Evolutionary conservation across 2,113 vertebrate genomes (phyloP).

Genomic region (Scomber scombrus): DNA sequence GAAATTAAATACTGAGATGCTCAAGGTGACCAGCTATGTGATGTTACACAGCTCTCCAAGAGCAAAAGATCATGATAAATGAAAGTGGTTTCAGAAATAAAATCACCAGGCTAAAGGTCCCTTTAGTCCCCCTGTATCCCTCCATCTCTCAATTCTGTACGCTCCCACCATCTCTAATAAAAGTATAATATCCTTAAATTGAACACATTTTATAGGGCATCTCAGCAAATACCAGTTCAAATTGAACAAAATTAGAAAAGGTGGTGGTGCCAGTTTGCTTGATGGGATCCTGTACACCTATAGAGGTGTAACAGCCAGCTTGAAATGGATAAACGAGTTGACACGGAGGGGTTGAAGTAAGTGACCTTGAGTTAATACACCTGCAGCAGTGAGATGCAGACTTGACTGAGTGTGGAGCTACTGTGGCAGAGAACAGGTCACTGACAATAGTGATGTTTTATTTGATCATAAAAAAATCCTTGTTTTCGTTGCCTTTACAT

Average conservation of each 20-base stretch:
- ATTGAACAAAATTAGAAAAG: slow-evolving; percentile 79
- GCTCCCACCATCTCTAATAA: slow-evolving; percentile 60
- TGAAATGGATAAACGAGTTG: slow-evolving; percentile 76
- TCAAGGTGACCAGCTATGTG: neutral
- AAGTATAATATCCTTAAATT: slow-evolving; percentile 72
- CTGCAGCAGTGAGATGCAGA: slow-evolving; percentile 29
- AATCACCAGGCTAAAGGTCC: slow-evolving; percentile 51
- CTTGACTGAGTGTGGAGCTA: slow-evolving; percentile 9
- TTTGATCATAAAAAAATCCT: neutral
- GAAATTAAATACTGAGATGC: neutral
- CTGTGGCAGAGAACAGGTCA: slow-evolving; percentile 10
- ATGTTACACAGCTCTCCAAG: slow-evolving; percentile 17
- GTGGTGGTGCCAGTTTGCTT: slow-evolving; percentile 49
- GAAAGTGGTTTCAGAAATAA: slow-evolving; percentile 53
- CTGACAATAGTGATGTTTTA: slow-evolving; percentile 1
- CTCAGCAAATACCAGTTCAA: slow-evolving; percentile 73
- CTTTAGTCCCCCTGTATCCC: slow-evolving; percentile 35
- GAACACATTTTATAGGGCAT: slow-evolving; percentile 70
- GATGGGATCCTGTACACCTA: slow-evolving; percentile 73
- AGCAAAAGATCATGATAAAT: slow-evolving; percentile 51
- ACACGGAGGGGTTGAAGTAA: slow-evolving; percentile 52
- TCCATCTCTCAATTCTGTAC: slow-evolving; percentile 59
- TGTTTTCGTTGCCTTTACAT: neutral
- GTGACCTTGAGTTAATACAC: slow-evolving; percentile 78
- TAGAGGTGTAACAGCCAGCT: slow-evolving; percentile 62